Base-by-base conservation (phyloP, 2,797 vertebrate genomes). In the Acrossocheilus wenchowensis region DNA sequence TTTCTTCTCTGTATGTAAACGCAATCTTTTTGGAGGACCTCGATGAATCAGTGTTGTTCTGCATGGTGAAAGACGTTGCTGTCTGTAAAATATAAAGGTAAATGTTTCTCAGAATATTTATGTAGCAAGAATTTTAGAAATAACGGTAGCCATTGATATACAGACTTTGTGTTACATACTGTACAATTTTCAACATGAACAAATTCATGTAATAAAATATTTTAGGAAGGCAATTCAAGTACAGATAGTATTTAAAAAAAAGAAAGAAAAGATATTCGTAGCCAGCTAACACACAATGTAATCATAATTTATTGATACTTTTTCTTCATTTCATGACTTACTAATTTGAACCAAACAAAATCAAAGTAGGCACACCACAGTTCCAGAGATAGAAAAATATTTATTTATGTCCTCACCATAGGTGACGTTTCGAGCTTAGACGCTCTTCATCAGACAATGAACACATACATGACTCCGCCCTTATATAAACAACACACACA, bases 51-150 rank as follows among this genome's bases (percentile, higher is more conserved):
- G 41, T n/a, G 41, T 73, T 45, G 41, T 0, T 14, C 11, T 15
- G 71, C 6, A 7, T 45, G 23, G 23, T n/a, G 19, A 21, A 69
- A 39, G 34, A 19, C 17, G 9, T 0, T 17, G 17, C 34, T 39
- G 8, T 69, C 68, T 69, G 68, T 69, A 69, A 69, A 39, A 69
- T 23, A 69, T 39, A 34, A 8, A 50, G 48, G 48, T 17, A 36
- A 36, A 68, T 19, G 17, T 69, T 69, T 69, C 17, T 69, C 17
- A 39, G 66, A 69, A 69, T 68, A 68, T 68, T 68, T 68, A 68
- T 68, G 15, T 68, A 68, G 30, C 17, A 19, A 21, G 3, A 21
- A 21, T 21, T 69, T 36, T 39, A 5, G 19, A 69, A 19, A 45
- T 45, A 45, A 45, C 0, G 11, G 30, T 66, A 66, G 66, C 17